Base-by-base conservation (phyloP, 92 coral and sea anemone species). In the Epizoanthus ramosus region DNA sequence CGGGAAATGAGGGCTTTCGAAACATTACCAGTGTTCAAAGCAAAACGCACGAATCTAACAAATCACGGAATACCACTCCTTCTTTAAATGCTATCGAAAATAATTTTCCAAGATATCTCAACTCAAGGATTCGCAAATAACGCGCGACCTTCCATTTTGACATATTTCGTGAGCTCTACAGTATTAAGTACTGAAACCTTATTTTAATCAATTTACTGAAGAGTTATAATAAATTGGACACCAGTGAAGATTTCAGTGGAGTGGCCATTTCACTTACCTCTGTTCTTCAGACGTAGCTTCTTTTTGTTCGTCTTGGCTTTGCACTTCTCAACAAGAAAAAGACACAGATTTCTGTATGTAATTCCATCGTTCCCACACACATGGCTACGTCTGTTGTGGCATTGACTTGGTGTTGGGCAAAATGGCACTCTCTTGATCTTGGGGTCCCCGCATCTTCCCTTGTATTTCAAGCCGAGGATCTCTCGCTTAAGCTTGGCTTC, bases 311-410 rank as follows among this genome's bases (percentile, higher is more conserved):
- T 60, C 33, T 80, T 83, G 5, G 94, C 90, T 47, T 90, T 80
- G 43, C 99, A 97, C 59, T 94, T 90, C 22, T 98, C 98, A 15
- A 88, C 87, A 65, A 89, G 71, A 71, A 94, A 97, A 6, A 63
- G 85, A 68, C 99, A 97, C 15, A 91, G 79, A 65, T 97, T 97
- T 66, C 89, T 92, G 91, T 97, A 97, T 2, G 98, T 97, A 22
- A 79, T 79, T 1, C 85, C 90, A 31, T 97, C 89, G 75, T 80
- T 89, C 15, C 91, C 99, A 37, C 99, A 97, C 10, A 97, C 77
- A 1, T 92, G 92, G 3, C 85, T 71, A 64, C 87, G 66, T 24
- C 85, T 76, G 31, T 86, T 89, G 25, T 87, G 87, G 52, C 99
- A 96, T 68, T 94, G 94, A 23, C 87, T 68, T 41, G 63, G 83